These are phyloP conservation scores for Spisula subtruncata DNA, from an alignment of 2,888 invertebrate genomes.

Conservation along the genomic window DNA sequence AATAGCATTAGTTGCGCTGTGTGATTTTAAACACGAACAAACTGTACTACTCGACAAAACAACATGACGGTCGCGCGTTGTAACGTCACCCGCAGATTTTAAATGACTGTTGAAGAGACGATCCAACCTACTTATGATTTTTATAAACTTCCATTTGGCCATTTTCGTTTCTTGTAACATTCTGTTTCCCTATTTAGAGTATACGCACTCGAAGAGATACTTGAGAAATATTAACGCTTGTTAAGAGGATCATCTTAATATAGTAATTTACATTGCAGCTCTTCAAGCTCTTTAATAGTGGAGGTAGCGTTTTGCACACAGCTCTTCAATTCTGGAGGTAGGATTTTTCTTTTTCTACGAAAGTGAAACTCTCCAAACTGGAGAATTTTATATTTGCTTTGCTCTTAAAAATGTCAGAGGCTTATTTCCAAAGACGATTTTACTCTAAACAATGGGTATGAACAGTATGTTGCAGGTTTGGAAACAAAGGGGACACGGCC, in stretches of 20 bases:
- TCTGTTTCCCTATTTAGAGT: background rate
- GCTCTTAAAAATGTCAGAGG: background rate
- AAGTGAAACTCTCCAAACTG: background rate
- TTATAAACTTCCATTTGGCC: background rate
- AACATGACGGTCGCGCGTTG: slow-evolving; percentile 50
- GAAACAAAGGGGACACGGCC: too few relatives aligned
- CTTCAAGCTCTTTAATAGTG: slow-evolving; percentile 8
- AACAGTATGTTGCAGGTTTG: background rate
- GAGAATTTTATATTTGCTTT: background rate
- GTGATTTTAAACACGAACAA: slow-evolving; percentile 63
- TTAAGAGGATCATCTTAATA: slow-evolving; percentile 16
- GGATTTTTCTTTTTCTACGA: slow-evolving; percentile 1
- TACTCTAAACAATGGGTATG: background rate
- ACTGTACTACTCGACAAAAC: slow-evolving; percentile 61
- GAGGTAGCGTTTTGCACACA: background rate
- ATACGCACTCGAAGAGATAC: background rate
- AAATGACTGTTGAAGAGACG: slow-evolving; percentile 23
- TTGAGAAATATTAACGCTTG: background rate
- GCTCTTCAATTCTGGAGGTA: background rate
- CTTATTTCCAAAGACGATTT: background rate
- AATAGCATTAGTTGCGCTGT: slow-evolving; percentile 61
- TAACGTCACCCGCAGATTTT: slow-evolving; percentile 28
- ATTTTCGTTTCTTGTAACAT: slow-evolving; percentile 17
- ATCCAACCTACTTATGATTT: slow-evolving; percentile 17
- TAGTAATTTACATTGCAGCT: background rate